Evolutionary conservation across 2,888 invertebrate species (phyloP).

Genomic region (Gryllus longicercus): DNA sequence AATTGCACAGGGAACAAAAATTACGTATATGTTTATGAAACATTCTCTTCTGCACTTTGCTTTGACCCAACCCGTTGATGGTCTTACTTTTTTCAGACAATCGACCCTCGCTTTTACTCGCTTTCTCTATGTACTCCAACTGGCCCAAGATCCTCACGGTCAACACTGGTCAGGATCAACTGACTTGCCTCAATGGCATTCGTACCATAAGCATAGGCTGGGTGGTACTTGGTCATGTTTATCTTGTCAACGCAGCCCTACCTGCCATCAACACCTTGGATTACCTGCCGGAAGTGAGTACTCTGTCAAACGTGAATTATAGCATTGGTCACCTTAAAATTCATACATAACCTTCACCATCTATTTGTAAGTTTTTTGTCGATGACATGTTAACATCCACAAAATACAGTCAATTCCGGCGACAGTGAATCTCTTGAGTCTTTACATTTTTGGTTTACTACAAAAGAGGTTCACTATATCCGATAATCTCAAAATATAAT

Average conservation of each 20-base stretch:
- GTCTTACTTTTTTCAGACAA: background rate
- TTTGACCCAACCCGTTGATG: too few species aligned
- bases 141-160: background rate
- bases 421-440: too few species aligned
- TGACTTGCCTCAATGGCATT: constrained; percentile 50
- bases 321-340: background rate
- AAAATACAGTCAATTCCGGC: too few species aligned
- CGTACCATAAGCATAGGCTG: constrained; percentile 51
- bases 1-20: too few species aligned
- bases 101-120: background rate
- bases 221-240: constrained; percentile 51
- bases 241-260: constrained; percentile 43
- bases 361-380: too few species aligned
- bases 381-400: too few species aligned
- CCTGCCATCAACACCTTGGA: constrained; percentile 46
- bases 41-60: too few species aligned
- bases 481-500: too few species aligned
- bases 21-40: too few species aligned
- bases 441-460: too few species aligned
- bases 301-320: background rate
- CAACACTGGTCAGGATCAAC: background rate
- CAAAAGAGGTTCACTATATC: too few species aligned
- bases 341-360: too few species aligned
- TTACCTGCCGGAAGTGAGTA: constrained; percentile 44
- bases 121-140: background rate